Conservation (phyloP, 2,113 vertebrate species). For the Nestor notabilis region DNA sequence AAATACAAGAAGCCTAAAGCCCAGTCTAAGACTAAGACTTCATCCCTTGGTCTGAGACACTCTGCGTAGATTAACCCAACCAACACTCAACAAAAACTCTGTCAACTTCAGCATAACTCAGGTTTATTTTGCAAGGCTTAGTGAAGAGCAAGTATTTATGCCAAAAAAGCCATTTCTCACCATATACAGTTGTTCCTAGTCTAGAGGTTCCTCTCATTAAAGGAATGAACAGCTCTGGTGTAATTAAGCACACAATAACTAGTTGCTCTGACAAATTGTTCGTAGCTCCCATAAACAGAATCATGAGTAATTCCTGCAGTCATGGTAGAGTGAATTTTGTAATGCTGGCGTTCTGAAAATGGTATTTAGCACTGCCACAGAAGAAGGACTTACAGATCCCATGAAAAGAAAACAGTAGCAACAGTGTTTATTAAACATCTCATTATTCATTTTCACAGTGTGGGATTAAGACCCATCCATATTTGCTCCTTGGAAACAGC, state of each 20-base stretch:
- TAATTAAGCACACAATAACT: neutral
- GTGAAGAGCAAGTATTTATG: neutral
- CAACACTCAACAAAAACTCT: neutral
- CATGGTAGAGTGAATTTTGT: neutral
- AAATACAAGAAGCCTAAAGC: neutral
- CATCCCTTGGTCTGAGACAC: neutral
- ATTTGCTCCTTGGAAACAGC: neutral
- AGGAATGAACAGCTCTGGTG: neutral
- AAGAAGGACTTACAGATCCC: neutral
- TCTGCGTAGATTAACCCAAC: neutral
- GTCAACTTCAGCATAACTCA: neutral
- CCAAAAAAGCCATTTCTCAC: neutral
- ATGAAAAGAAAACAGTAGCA: neutral
- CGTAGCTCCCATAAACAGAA: neutral
- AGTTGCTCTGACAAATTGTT: neutral
- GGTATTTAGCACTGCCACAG: neutral
- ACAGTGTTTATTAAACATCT: neutral
- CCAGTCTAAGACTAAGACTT: neutral
- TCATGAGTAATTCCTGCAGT: neutral
- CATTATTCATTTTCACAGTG: neutral
- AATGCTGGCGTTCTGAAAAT: neutral
- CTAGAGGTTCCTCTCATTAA: neutral
- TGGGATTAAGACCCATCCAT: neutral
- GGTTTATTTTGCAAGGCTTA: neutral
- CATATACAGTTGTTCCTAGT: neutral